Conservation (phyloP, 2,888 invertebrate species). For the Pachymerium ferrugineum region DNA sequence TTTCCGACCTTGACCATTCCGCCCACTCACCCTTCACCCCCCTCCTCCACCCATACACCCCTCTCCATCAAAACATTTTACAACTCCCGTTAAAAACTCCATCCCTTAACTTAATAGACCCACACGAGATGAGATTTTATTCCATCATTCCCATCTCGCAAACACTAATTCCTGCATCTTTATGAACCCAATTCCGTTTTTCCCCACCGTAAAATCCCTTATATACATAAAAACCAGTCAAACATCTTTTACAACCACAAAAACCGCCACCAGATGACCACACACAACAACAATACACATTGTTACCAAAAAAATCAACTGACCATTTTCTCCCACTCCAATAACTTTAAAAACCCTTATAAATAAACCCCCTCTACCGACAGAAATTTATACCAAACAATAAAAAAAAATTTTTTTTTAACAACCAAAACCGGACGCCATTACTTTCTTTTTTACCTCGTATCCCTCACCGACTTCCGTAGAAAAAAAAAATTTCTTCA, state of each 20-base stretch:
- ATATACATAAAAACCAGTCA: neutral
- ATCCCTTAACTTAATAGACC: slow-evolving; percentile 13
- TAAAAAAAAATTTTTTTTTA: too few species aligned
- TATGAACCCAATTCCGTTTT: slow-evolving; percentile 1
- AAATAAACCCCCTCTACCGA: neutral
- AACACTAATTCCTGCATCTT: neutral
- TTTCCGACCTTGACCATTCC: too few species aligned
- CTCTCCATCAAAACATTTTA: too few species aligned
- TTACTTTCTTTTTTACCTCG: too few species aligned
- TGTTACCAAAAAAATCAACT: neutral
- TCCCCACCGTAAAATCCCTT: neutral
- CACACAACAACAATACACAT: neutral
- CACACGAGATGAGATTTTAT: neutral
- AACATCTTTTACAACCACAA: neutral
- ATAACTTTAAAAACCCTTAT: neutral
- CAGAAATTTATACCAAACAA: neutral
- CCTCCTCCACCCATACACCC: too few species aligned
- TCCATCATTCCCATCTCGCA: neutral
- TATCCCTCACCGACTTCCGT: neutral
- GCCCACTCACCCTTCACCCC: too few species aligned
- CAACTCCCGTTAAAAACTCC: too few species aligned
- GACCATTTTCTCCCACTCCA: neutral
- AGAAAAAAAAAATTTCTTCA: neutral
- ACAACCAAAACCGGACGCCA: too few species aligned
- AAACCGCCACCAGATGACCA: neutral